Conservation (phyloP, 2,888 invertebrate species). For the Oxytorus armatus region DNA sequence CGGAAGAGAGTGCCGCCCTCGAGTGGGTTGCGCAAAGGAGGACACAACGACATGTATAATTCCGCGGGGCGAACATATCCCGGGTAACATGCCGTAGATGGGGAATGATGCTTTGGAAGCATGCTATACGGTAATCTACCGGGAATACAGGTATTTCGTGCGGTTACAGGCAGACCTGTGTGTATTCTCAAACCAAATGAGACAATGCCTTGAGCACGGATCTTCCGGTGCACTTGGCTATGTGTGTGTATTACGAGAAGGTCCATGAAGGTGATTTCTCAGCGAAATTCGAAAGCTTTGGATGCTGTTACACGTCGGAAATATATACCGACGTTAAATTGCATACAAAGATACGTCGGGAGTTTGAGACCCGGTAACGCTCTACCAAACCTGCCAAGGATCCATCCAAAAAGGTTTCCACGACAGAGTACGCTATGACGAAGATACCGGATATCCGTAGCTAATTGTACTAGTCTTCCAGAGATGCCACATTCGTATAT, state of each 20-base stretch:
- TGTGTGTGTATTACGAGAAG: slow-evolving; percentile 14
- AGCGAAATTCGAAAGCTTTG: not conserved
- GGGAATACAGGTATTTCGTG: slow-evolving; percentile 25
- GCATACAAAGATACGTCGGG: not conserved
- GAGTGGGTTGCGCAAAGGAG: slow-evolving; percentile 9
- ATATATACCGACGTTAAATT: slow-evolving; percentile 13
- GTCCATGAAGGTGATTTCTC: not conserved
- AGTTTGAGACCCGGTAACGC: not conserved
- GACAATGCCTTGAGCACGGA: slow-evolving; percentile 41
- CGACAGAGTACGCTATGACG: not conserved
- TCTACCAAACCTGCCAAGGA: not conserved
- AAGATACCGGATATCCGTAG: not conserved
- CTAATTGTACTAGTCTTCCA: not conserved
- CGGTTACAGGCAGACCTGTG: slow-evolving; percentile 27
- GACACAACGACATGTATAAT: slow-evolving; percentile 76
- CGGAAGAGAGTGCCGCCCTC: not conserved
- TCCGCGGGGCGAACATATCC: slow-evolving; percentile 67
- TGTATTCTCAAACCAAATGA: slow-evolving; percentile 5
- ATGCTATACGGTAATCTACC: slow-evolving; percentile 23
- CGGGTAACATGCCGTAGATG: not conserved
- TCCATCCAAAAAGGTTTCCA: not conserved
- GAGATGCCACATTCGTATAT: not conserved
- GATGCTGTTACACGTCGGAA: slow-evolving; percentile 16
- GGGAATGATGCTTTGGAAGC: slow-evolving; percentile 14
- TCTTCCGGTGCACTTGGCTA: not conserved